These are phyloP conservation scores for Cettia cetti DNA, from an alignment of 2,113 vertebrate genomes.

Conservation along the genomic window DNA sequence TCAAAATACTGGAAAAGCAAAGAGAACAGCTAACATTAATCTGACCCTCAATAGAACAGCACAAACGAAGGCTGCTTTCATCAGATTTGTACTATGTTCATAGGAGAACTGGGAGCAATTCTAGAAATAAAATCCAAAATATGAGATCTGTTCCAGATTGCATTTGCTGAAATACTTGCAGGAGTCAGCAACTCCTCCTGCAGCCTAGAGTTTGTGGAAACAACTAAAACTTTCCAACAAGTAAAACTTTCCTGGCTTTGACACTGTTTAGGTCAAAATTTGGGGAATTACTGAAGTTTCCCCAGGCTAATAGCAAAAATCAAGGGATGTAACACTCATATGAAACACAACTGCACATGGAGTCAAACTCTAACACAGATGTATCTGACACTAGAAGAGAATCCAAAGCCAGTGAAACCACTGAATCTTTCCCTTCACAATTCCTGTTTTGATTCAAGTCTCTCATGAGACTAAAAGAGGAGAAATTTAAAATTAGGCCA, in stretches of 20 bases:
- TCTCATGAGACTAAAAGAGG: not conserved
- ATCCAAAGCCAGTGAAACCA: not conserved
- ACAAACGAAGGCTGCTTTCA: not conserved
- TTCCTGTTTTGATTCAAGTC: not conserved
- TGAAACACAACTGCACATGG: not conserved
- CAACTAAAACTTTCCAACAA: conserved; percentile 5
- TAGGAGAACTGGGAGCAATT: conserved; percentile 35
- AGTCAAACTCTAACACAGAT: not conserved
- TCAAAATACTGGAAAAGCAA: not conserved
- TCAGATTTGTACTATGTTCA: conserved; percentile 38
- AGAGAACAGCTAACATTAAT: not conserved
- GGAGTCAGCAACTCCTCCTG: not conserved
- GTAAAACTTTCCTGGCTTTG: conserved; percentile 36
- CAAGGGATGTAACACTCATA: not conserved
- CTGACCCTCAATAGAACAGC: not conserved
- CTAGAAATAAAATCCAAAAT: conserved; percentile 37
- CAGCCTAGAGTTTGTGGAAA: not conserved
- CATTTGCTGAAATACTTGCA: conserved; percentile 36
- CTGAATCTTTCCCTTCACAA: not conserved
- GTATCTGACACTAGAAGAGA: not conserved
- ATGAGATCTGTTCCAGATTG: not conserved
- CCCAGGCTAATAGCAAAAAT: not conserved
- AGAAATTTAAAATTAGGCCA: conserved; percentile 1
- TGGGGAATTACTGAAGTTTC: not conserved
- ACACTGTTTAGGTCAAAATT: not conserved